phyloP scores from a whole-genome alignment of 2,888 invertebrate species.

The Pachliopta kotzebuea region DNA sequence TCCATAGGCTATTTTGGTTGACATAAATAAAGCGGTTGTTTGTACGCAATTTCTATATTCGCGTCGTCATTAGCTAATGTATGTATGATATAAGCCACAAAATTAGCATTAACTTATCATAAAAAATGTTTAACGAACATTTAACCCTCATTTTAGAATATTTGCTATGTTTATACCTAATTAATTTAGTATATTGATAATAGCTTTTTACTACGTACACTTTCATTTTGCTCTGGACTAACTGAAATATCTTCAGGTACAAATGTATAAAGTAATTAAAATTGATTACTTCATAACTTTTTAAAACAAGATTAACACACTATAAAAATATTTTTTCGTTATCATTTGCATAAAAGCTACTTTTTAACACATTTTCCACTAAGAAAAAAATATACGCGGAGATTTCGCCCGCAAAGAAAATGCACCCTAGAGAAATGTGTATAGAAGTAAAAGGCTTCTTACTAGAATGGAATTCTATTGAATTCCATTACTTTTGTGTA shows the following conservation, averaged over 20 bases:
- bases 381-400: not conserved
- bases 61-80: too few relatives aligned
- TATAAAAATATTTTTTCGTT: not conserved
- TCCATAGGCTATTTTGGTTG: not conserved
- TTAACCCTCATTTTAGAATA: too few relatives aligned
- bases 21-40: not conserved
- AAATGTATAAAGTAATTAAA: too few relatives aligned
- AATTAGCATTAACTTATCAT: too few relatives aligned
- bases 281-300: not conserved
- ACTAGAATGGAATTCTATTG: conserved; percentile 16
- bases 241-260: too few relatives aligned
- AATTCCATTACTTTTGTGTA: conserved; percentile 12
- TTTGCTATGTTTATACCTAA: too few relatives aligned
- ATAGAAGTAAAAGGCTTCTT: conserved; percentile 15
- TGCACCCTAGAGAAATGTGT: conserved; percentile 14
- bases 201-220: too few relatives aligned
- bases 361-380: conserved; percentile 1
- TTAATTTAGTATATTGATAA: too few relatives aligned
- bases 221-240: too few relatives aligned
- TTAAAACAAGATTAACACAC: not conserved
- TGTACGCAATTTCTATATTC: too few relatives aligned
- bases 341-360: not conserved
- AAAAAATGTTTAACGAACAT: too few relatives aligned
- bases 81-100: too few relatives aligned
- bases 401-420: conserved; percentile 8